Percentiles rank a stretch among this genome's conserved stretches.
Evolutionary conservation across 1,140 invertebrate species (phyloP).

Genomic region (Antheraea pernyi): DNA sequence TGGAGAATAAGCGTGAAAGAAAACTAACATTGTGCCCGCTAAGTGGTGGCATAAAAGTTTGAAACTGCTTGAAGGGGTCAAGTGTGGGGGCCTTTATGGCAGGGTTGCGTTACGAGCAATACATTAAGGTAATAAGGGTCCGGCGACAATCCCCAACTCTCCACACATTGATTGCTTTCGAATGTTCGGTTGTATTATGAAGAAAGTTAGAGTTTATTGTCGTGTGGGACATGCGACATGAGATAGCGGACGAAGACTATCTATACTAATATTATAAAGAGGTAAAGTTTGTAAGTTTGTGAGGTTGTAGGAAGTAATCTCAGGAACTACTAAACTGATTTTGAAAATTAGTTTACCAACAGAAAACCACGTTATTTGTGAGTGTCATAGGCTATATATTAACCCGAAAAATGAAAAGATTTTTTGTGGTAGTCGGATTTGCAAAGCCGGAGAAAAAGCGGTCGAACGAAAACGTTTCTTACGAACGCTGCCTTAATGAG

Average conservation of each 20-base stretch:
- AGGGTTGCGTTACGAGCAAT: constrained; percentile 5
- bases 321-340: too few relatives aligned
- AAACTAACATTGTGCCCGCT: constrained; percentile 3
- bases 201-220: constrained; percentile 27
- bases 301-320: too few relatives aligned
- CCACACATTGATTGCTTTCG: constrained; percentile 28
- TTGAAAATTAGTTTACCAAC: too few relatives aligned
- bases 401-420: too few relatives aligned
- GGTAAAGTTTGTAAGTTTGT: too few relatives aligned
- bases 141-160: neutral
- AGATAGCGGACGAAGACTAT: neutral
- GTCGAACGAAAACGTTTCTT: too few relatives aligned
- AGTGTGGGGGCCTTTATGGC: constrained; percentile 1
- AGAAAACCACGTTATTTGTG: too few relatives aligned
- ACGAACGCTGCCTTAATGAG: too few relatives aligned
- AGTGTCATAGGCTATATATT: too few relatives aligned
- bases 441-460: too few relatives aligned
- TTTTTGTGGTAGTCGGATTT: too few relatives aligned
- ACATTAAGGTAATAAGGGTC: constrained; percentile 22
- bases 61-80: constrained; percentile 1
- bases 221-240: constrained; percentile 17
- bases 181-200: constrained; percentile 29
- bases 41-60: constrained; percentile 13
- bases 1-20: neutral
- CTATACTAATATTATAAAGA: too few relatives aligned